Evolutionary conservation across 2,888 invertebrate species (phyloP), one percentile per base, ranked within the genome.

Genomic region (Cheiracanthium punctorium): DNA sequence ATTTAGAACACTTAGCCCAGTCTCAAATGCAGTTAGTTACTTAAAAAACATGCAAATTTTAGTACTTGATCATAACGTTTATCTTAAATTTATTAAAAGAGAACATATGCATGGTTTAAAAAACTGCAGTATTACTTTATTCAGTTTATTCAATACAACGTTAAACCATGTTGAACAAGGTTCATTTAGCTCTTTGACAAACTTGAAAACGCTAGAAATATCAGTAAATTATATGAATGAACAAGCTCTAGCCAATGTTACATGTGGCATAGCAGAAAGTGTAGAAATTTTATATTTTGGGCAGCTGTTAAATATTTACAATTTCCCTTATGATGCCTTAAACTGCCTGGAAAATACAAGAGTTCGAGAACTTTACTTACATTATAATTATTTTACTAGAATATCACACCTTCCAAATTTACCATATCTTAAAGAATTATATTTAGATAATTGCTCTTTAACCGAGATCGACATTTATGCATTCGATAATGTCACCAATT

Each of bases 191-290:
- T n/a, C 30, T 4, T 17, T 82, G 24, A n/a, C 30, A 24, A 20
- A 43, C 30, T n/a, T 82, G 17, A 65, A 71, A 37, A 20, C 65
- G 10, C 65, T 82, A 30, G 72, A 77, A 4, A 28, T 82, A 28
- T 58, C 70, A 4, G 17, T 48, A 10, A 82, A 82, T 33, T 67
- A 71, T 30, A 24, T 82, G 30, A 48, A 43, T 41, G 72, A 71
- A 24, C n/a, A 28, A 20, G 64, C 76, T 43, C 33, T 77, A 29
- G n/a, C 28, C 7, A 82, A 77, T 43, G 52, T 74, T 33, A 81
- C 74, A 17, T 64, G 52, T 33, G 37, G 69, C 20, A 30, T 81
- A 12, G 0, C 8, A 37, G 28, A 67, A 20, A 17, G 29, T 8
- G 58, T 81, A 2, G 17, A 48, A 52, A 12, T 10, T 29, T 14